Percentiles rank a stretch among this genome's conserved stretches.
Conservation (phyloP, 30 jellyfish, hydroid and myxozoan genomes). For the Aurelia coerulea region DNA sequence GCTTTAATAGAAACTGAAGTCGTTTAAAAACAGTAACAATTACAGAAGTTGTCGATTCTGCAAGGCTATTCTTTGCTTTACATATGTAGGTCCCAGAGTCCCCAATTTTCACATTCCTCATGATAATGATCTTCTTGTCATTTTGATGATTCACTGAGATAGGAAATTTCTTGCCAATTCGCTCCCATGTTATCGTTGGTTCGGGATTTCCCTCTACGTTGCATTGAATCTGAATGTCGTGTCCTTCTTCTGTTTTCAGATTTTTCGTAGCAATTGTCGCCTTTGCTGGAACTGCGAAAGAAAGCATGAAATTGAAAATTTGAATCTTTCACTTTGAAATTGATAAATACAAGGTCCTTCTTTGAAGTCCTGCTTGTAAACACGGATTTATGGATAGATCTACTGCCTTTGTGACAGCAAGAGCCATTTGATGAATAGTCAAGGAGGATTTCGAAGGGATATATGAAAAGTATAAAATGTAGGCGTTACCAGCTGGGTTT, state of each 20-base stretch:
- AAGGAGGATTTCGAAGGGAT: no score
- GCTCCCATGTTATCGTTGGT: conserved; percentile 20
- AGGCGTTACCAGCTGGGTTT: no score
- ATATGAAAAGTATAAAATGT: no score
- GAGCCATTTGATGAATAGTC: no score
- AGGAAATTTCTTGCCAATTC: conserved; percentile 9
- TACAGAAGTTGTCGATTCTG: background rate
- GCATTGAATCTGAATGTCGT: conserved; percentile 9
- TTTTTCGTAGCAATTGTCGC: conserved; percentile 1
- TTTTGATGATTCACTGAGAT: background rate
- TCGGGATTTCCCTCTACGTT: conserved; percentile 23
- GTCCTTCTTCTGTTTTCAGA: conserved; percentile 17
- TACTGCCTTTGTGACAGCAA: no score
- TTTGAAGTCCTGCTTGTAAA: no score
- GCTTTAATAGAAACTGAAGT: background rate
- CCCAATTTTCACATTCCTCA: background rate
- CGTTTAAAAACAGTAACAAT: background rate
- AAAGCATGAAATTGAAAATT: background rate
- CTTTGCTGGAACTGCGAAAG: conserved; percentile 9
- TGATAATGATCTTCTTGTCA: background rate
- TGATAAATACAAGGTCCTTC: no score
- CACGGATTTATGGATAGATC: no score
- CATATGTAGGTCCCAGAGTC: conserved; percentile 6
- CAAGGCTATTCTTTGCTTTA: conserved; percentile 1
- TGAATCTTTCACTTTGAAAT: no score